Conservation (phyloP, 2,113 vertebrate species). For the Chamaetylas fuelleborni region DNA sequence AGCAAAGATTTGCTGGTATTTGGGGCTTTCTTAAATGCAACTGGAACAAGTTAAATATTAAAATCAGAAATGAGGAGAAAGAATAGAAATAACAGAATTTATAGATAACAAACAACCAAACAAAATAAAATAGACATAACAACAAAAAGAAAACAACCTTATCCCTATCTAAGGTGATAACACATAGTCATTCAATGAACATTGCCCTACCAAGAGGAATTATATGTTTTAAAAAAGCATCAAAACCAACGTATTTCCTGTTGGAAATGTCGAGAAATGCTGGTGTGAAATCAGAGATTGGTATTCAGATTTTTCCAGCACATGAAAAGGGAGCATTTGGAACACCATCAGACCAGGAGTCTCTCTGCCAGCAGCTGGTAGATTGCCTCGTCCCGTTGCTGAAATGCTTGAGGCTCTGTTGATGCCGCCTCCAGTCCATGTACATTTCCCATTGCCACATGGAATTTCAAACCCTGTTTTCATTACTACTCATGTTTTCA, state of each 20-base stretch:
- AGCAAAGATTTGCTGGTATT: neutral
- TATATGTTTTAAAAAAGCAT: fast-evolving
- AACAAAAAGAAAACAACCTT: neutral
- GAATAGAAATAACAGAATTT: neutral
- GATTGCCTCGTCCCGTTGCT: neutral
- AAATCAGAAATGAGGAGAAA: neutral
- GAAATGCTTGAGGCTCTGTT: neutral
- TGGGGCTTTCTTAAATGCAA: neutral
- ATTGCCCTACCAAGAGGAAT: neutral
- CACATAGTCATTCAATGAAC: neutral
- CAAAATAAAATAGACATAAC: neutral
- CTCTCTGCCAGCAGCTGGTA: neutral
- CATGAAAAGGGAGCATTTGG: neutral
- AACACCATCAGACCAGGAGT: neutral
- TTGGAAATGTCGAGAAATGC: neutral
- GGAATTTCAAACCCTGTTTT: neutral
- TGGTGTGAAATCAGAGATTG: neutral
- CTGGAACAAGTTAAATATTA: neutral
- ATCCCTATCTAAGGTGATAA: neutral
- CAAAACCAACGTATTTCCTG: neutral
- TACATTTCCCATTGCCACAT: neutral
- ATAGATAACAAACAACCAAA: neutral
- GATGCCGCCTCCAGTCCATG: fast-evolving
- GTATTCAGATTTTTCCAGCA: neutral
- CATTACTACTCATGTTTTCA: neutral